Base-by-base conservation (phyloP, 2,797 vertebrate genomes). In the Lepilemur septentrionalis region DNA sequence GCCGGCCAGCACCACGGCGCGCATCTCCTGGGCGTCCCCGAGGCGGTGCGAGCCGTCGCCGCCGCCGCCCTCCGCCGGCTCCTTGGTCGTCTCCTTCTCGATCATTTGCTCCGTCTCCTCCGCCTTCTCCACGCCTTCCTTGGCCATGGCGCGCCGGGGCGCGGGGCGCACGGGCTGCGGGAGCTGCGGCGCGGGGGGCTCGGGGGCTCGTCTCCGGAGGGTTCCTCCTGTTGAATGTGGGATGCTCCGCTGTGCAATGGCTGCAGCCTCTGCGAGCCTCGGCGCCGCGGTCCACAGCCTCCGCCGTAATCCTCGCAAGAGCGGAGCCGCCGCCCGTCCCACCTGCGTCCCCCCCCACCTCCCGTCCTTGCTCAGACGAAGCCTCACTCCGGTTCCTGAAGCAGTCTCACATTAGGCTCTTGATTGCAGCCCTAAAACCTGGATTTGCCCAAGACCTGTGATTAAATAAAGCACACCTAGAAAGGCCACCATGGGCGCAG, bases 31-130 rank as follows among this genome's bases (percentile, higher is more conserved):
- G 88, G 99, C 97, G 88, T 99, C 99, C 65, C 98, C 98, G 5
- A 98, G 85, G 55, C 98, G 95, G 30, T 98, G 98, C 81, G 96
- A 97, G 98, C 94, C 98, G 86, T 98, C 96, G 78, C 94, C 84
- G 41, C 95, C 95, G 79, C 97, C 96, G 96, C 98, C 96, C 94
- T 98, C 98, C n/a, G 95, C 96, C 14, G 94, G 96, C 87, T 97
- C 97, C 95, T 95, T 97, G 91, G 98, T 98, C 2, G 98, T 65
- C 43, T 99, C 99, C 97, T 98, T 99, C 50, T 98, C 98, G 95
- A 99, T 99, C 99, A 99, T 99, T 83, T 98, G 99, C 98, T 99
- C 99, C 57, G 99, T 99, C 98, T 99, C 99, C 98, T 99, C 99
- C 8, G 99, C 99, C 97, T 99, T 99, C 94, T 99, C 99, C 73